Percentiles rank a stretch among this genome's conserved stretches.
Conservation (phyloP, 2,113 vertebrate genomes). For the Dolichallabes microphthalmus region DNA sequence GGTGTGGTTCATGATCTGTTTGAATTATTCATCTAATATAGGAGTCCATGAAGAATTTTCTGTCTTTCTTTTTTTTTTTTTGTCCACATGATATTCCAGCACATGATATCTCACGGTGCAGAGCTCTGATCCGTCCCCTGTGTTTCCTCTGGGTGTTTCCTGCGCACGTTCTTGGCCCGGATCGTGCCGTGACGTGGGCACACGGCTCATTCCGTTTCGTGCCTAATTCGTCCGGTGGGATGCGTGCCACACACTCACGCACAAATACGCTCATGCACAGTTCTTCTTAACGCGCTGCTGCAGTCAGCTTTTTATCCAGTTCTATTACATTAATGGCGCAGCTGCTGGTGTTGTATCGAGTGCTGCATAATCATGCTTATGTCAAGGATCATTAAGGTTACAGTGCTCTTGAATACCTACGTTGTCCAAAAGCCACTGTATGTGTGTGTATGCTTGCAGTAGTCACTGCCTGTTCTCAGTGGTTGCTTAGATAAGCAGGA, state of each 20-base stretch:
- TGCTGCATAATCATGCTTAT: constrained; percentile 24
- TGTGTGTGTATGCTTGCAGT: constrained; percentile 1
- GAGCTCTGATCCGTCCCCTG: constrained; percentile 26
- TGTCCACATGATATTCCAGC: background rate
- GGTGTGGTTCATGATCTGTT: background rate
- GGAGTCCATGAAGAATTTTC: background rate
- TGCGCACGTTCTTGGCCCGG: constrained; percentile 12
- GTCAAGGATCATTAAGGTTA: constrained; percentile 2
- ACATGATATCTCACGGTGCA: constrained; percentile 23
- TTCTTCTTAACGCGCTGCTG: constrained; percentile 23
- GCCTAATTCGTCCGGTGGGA: background rate
- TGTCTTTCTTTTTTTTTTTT: background rate
- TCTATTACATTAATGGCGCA: constrained; percentile 1
- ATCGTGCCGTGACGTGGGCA: background rate
- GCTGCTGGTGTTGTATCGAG: background rate
- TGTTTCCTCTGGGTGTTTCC: constrained; percentile 25
- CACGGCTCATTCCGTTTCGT: background rate
- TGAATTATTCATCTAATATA: background rate
- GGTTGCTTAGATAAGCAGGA: constrained; percentile 39
- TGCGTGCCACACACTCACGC: background rate
- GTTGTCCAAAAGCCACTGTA: background rate
- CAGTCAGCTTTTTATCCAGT: background rate
- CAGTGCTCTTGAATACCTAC: background rate
- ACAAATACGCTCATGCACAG: background rate
- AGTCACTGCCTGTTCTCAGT: constrained; percentile 11